Conservation (phyloP, 2,888 invertebrate genomes). For the Aethes cnicana region DNA sequence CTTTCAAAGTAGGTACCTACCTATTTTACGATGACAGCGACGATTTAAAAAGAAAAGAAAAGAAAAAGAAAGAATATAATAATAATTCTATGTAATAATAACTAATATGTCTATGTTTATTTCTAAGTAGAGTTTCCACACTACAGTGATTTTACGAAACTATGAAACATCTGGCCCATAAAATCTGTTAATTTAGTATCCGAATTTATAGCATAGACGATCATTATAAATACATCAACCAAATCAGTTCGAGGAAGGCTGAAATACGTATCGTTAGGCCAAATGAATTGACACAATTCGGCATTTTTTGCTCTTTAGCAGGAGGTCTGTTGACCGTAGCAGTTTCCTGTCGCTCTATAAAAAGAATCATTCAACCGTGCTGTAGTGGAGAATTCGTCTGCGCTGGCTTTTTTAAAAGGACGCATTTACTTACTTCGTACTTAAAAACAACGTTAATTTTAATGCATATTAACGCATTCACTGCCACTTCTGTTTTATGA, state of each 20-base stretch:
- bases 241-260: not conserved
- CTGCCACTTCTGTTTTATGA: too few species aligned
- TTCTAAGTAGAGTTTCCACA: not conserved
- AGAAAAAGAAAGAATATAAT: too few species aligned
- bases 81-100: too few species aligned
- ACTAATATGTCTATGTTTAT: too few species aligned
- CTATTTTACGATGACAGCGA: too few species aligned
- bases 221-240: slow-evolving; percentile 4
- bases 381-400: slow-evolving; percentile 27
- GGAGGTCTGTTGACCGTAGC: slow-evolving; percentile 3
- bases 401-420: slow-evolving; percentile 17
- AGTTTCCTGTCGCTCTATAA: slow-evolving; percentile 33
- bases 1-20: too few species aligned
- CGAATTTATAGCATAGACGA: not conserved
- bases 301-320: slow-evolving; percentile 14
- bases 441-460: too few species aligned
- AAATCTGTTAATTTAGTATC: not conserved
- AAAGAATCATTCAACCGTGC: slow-evolving; percentile 35
- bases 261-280: not conserved
- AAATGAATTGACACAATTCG: slow-evolving; percentile 14
- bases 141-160: not conserved
- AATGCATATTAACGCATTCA: too few species aligned
- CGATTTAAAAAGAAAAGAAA: too few species aligned
- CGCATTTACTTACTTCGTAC: slow-evolving; percentile 5
- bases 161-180: not conserved